Evolutionary conservation across 2,113 vertebrate species (phyloP).

Genomic region (Colinus virginianus): DNA sequence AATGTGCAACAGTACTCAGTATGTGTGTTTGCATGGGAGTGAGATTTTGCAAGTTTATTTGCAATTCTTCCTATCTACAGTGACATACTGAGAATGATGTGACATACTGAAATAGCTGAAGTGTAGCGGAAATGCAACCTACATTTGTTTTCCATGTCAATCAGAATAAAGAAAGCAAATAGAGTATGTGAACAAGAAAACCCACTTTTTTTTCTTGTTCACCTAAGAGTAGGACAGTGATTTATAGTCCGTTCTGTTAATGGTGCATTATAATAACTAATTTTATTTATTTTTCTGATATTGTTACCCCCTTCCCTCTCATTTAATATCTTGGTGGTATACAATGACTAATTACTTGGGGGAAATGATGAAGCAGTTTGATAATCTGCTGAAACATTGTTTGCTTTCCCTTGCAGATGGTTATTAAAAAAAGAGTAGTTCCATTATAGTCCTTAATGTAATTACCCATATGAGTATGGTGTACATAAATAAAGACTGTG

Average conservation of each 20-base stretch:
- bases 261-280: neutral
- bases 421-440: neutral
- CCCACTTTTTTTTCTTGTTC: neutral
- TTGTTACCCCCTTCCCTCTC: fast-evolving
- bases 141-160: conserved; percentile 58
- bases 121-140: conserved; percentile 59
- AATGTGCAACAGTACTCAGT: neutral
- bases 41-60: conserved; percentile 20
- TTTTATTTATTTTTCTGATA: neutral
- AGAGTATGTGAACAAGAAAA: neutral
- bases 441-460: neutral
- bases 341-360: neutral
- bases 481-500: neutral
- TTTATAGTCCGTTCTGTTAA: neutral
- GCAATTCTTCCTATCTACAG: conserved; percentile 41
- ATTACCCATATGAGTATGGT: neutral
- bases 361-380: neutral
- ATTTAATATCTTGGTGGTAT: neutral
- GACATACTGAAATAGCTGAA: conserved; percentile 66
- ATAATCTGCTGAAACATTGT: neutral
- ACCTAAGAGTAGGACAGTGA: neutral
- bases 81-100: conserved; percentile 56
- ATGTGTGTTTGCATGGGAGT: neutral
- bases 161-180: conserved; percentile 49
- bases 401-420: neutral